phyloP scores from a whole-genome alignment of 2,888 invertebrate species.

The Andrena haemorrhoa region DNA sequence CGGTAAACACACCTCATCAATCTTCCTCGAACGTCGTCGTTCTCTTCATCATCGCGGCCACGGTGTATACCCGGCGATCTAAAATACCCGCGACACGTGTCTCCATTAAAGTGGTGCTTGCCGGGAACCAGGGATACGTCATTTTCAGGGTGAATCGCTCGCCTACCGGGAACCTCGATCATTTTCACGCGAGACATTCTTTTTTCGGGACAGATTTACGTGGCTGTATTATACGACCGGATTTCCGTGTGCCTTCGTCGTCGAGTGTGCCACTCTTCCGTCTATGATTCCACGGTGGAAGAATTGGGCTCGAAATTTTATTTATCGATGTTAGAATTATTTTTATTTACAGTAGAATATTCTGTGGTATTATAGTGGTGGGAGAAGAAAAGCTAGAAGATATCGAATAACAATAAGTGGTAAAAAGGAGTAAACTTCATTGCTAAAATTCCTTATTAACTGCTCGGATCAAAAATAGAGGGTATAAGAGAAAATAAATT shows the following conservation, averaged over 20 bases:
- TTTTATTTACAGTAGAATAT: too few species aligned
- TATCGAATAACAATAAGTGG: too few species aligned
- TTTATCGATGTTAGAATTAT: too few species aligned
- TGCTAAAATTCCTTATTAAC: too few species aligned
- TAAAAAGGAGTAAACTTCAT: too few species aligned
- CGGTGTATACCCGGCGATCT: constrained; percentile 71
- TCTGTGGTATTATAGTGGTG: too few species aligned
- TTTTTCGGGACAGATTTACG: constrained; percentile 8
- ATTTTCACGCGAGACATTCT: constrained; percentile 10
- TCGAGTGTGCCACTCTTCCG: too few species aligned
- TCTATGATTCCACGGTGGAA: too few species aligned
- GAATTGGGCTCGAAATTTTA: too few species aligned
- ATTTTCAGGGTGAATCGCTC: constrained; percentile 39
- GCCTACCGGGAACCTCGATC: constrained; percentile 9
- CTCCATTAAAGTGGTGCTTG: constrained; percentile 75
- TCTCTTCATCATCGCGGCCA: constrained; percentile 70
- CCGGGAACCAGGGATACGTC: constrained; percentile 43
- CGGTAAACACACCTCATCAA: constrained; percentile 83
- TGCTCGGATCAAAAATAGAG: too few species aligned
- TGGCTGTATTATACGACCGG: neutral
- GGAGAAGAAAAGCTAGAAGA: too few species aligned
- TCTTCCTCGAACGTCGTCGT: constrained; percentile 80
- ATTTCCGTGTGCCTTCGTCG: constrained; percentile 2
- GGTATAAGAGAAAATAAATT: too few species aligned
- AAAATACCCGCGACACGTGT: constrained; percentile 80